A percentile compares a stretch with the other conserved stretches of the same genome.
These are phyloP conservation scores for Rhadina sibilatrix DNA, from an alignment of 2,113 vertebrate genomes.

Conservation along the genomic window DNA sequence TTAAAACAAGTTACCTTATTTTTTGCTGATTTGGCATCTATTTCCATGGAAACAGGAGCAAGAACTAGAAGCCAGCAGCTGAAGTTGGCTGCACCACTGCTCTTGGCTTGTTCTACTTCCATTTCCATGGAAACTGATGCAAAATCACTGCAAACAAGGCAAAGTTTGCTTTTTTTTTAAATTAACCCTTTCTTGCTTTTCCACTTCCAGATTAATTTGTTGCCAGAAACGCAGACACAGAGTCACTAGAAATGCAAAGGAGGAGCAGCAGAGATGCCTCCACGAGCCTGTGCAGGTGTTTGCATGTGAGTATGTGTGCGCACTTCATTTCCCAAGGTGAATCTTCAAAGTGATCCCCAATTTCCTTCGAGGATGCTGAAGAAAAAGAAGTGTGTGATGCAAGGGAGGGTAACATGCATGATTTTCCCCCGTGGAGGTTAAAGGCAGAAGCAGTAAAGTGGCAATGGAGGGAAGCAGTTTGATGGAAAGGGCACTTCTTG, in stretches of 20 bases:
- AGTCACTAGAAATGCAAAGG: neutral
- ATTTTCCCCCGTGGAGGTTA: neutral
- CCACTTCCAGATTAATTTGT: neutral
- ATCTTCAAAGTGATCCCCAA: neutral
- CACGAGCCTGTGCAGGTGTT: neutral
- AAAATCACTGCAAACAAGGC: constrained; percentile 54
- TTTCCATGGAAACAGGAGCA: constrained; percentile 67
- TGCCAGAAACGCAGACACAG: neutral
- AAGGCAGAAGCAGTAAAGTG: neutral
- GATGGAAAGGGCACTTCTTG: neutral
- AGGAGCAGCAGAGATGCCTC: neutral
- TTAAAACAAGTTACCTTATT: constrained; percentile 62
- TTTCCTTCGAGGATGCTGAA: neutral
- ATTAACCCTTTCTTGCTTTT: constrained; percentile 52
- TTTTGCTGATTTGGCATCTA: constrained; percentile 68
- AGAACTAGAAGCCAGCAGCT: constrained; percentile 61
- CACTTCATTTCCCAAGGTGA: neutral
- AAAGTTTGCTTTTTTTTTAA: constrained; percentile 16
- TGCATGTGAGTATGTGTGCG: fast-evolving
- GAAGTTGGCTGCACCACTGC: constrained; percentile 53
- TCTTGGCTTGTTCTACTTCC: constrained; percentile 65
- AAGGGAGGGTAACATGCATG: neutral
- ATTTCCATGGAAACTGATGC: constrained; percentile 79
- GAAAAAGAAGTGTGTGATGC: neutral
- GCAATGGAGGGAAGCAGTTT: neutral